A percentile compares a stretch with the other conserved stretches of the same genome.
Evolutionary conservation across 2,888 invertebrate species (phyloP).

Genomic region (Nowickia ferox): DNA sequence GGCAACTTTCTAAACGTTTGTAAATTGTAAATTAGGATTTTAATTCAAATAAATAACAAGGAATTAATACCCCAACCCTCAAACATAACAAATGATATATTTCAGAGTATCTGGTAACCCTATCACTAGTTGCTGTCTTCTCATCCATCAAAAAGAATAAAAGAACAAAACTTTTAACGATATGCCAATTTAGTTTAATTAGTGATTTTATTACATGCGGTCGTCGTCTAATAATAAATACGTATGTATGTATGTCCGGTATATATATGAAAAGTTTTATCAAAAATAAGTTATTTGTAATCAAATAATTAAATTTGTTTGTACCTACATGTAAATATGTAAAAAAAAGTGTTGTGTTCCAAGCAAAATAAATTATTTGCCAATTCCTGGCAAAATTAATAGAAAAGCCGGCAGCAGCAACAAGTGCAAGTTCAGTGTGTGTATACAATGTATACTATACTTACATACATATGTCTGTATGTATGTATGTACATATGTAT

Average conservation of each 20-base stretch:
- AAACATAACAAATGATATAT: too few relatives aligned
- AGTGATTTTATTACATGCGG: constrained; percentile 40
- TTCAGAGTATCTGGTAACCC: not conserved
- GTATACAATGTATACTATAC: too few relatives aligned
- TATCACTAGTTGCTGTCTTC: not conserved
- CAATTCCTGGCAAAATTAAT: constrained; percentile 1
- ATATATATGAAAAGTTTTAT: not conserved
- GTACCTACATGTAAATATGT: too few relatives aligned
- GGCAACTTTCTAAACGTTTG: too few relatives aligned
- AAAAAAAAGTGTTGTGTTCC: not conserved
- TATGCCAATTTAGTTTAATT: constrained; percentile 45
- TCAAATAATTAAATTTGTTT: constrained; percentile 22
- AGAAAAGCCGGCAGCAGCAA: constrained; percentile 14
- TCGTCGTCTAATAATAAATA: constrained; percentile 1
- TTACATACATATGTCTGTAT: not conserved
- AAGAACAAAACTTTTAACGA: constrained; percentile 34
- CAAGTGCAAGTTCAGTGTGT: not conserved
- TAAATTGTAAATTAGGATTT: too few relatives aligned
- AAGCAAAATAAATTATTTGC: constrained; percentile 21
- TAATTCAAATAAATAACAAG: too few relatives aligned
- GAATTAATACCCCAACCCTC: too few relatives aligned
- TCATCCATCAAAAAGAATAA: not conserved
- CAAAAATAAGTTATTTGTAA: constrained; percentile 5
- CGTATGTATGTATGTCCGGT: too few relatives aligned
- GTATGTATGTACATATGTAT: not conserved